Evolutionary conservation across 1,140 invertebrate genomes (phyloP), one percentile per base, ranked within the genome.

Genomic region (Nephila pilipes): DNA sequence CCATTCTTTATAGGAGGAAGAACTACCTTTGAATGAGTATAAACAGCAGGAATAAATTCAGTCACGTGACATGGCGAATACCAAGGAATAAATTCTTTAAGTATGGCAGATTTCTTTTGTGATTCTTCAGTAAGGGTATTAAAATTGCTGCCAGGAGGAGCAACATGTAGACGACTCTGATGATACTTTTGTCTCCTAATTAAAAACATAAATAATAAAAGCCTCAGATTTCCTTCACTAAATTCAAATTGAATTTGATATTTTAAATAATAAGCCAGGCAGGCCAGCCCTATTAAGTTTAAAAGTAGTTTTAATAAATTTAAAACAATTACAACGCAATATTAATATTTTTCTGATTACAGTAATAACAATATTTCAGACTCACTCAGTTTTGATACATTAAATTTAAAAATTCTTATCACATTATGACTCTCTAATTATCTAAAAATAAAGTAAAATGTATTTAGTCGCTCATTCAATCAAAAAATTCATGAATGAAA

Each of bases 181-280:
- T 83, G 80, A 55, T 54, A 83, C 80, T 83, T 83, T 18, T 83
- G 80, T 25, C 80, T 83, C 80, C 80, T 83, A 54, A 81, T 46
- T 16, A 54, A 54, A 25, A 54, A n/a, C n/a, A 20, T 6, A 12
- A 80, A 5, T 5, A 18, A 22, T 20, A 5, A 38, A 10, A 22
- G 18, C 18, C 18, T 29, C 18, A 79, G 25, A 79, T 18, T 60
- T 22, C 18, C 20, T 22, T 8, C 14, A 55, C 5, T 8, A 55
- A 55, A 8, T 5, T 55, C 14, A 55, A 55, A 8, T 55, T 55
- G 5, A 8, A 55, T 14, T 8, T 8, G 14, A 55, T 8, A 55
- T 55, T 8, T 8, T 55, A 55, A 14, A 5, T 8, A 8, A 8
- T 55, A 55, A 55, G 5, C 14, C 54, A 55, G 54, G 5, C 5